Conservation (phyloP, 2,888 invertebrate genomes). For the Ethmia dodecea region DNA sequence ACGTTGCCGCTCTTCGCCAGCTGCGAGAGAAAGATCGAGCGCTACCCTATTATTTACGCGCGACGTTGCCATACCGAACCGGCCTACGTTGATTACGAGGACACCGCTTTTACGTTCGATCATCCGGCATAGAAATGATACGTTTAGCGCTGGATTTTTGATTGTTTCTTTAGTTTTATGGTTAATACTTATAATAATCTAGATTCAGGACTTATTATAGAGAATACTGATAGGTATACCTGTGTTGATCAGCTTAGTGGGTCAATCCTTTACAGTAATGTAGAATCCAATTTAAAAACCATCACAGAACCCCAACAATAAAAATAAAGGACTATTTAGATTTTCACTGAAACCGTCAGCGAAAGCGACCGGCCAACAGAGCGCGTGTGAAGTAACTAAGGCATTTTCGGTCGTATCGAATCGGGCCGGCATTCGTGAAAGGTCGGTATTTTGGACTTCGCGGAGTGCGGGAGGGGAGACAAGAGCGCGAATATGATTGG, state of each 20-base stretch:
- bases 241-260: slow-evolving; percentile 27
- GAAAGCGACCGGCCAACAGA: slow-evolving; percentile 61
- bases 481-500: slow-evolving; percentile 44
- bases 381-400: slow-evolving; percentile 74
- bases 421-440: slow-evolving; percentile 73
- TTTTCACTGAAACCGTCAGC: slow-evolving; percentile 44
- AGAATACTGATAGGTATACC: slow-evolving; percentile 29
- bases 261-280: slow-evolving; percentile 21
- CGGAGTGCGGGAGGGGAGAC: slow-evolving; percentile 56
- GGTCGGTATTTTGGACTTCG: slow-evolving; percentile 63
- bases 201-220: slow-evolving; percentile 18
- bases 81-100: slow-evolving; percentile 78
- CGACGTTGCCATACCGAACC: slow-evolving; percentile 69
- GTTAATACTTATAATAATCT: slow-evolving; percentile 19
- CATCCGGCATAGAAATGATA: slow-evolving; percentile 54
- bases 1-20: slow-evolving; percentile 72
- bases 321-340: slow-evolving; percentile 27
- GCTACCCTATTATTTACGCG: slow-evolving; percentile 78
- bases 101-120: slow-evolving; percentile 76
- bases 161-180: slow-evolving; percentile 23
- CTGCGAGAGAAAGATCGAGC: slow-evolving; percentile 70
- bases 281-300: slow-evolving; percentile 21
- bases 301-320: slow-evolving; percentile 11
- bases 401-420: slow-evolving; percentile 74
- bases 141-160: slow-evolving; percentile 35